phyloP scores from a whole-genome alignment of 1,140 invertebrate genomes.

The Bombus sibiricus region DNA sequence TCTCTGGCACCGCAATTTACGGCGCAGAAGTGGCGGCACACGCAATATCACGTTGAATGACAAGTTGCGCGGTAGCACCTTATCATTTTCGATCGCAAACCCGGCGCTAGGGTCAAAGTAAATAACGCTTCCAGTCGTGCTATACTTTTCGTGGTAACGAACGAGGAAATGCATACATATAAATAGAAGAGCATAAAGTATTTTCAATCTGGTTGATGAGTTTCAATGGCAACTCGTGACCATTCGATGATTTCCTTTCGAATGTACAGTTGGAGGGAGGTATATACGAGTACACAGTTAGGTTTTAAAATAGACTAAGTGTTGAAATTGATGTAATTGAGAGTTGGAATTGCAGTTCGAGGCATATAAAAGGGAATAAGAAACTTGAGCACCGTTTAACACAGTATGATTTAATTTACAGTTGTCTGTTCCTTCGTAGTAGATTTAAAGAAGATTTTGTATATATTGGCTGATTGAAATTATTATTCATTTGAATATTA shows the following conservation, averaged over 20 bases:
- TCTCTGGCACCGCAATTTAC: conserved; percentile 47
- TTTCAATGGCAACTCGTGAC: not conserved
- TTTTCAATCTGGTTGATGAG: not conserved
- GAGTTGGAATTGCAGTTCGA: too few species aligned
- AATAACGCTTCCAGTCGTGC: not conserved
- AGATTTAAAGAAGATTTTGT: too few species aligned
- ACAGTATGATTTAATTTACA: too few species aligned
- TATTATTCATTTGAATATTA: too few species aligned
- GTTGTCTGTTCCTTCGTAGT: too few species aligned
- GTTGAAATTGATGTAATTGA: too few species aligned
- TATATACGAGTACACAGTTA: too few species aligned
- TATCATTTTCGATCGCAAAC: conserved; percentile 35
- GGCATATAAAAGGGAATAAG: too few species aligned
- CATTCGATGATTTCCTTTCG: too few species aligned
- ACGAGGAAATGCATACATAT: not conserved
- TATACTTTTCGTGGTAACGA: not conserved
- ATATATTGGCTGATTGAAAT: too few species aligned
- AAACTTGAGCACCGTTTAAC: too few species aligned
- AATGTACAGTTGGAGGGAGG: not conserved
- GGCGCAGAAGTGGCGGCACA: conserved; percentile 21
- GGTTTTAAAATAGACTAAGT: too few species aligned
- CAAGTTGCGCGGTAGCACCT: conserved; percentile 48
- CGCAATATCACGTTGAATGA: conserved; percentile 52
- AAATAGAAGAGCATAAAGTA: not conserved
- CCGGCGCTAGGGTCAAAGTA: not conserved